A percentile compares a stretch with the other conserved stretches of the same genome.
phyloP scores from a whole-genome alignment of 2,797 vertebrate genomes.

The Neosilurus hyrtlii region DNA sequence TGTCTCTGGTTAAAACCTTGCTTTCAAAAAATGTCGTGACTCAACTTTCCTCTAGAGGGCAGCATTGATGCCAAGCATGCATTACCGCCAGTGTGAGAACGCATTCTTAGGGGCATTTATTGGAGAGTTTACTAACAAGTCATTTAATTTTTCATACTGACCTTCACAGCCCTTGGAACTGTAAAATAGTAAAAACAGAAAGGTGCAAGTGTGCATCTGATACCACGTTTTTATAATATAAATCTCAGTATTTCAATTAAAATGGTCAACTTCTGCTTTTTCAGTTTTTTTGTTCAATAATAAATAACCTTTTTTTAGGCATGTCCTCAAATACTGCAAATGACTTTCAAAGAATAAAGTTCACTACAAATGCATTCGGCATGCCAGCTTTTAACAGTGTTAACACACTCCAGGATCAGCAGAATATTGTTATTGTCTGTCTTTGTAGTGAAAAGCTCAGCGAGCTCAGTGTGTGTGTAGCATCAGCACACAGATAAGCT shows the following conservation, averaged over 20 bases:
- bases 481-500: slow-evolving; percentile 53
- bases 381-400: not conserved
- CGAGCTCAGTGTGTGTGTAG: not conserved
- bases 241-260: not conserved
- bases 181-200: not conserved
- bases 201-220: no score
- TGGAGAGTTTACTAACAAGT: not conserved
- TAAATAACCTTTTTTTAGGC: not conserved
- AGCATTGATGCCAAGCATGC: not conserved
- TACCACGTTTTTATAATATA: not conserved
- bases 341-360: not conserved
- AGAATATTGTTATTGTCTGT: not conserved
- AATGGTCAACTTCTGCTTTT: not conserved
- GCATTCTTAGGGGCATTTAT: not conserved
- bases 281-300: not conserved
- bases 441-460: not conserved
- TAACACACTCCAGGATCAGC: not conserved
- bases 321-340: not conserved
- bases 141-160: not conserved
- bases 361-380: not conserved
- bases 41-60: slow-evolving; percentile 36
- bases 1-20: not conserved
- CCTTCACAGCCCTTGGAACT: no score
- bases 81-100: not conserved
- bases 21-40: not conserved